phyloP scores from a whole-genome alignment of 2,113 vertebrate genomes.

The Anoura caudifer region DNA sequence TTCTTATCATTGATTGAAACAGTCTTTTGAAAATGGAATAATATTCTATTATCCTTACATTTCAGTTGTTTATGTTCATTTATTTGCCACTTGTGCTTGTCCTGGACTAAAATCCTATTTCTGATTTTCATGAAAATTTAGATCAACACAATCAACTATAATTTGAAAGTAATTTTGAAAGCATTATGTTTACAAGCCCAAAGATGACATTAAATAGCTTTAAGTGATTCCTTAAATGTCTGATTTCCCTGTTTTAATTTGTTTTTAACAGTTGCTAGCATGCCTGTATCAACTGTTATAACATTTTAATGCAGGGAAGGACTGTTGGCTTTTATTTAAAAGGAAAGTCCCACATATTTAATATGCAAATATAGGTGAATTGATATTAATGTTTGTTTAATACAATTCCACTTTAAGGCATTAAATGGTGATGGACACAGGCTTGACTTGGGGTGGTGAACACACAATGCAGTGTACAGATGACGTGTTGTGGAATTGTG shows the following conservation, averaged over 20 bases:
- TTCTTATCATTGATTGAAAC: background rate
- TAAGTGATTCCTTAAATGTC: background rate
- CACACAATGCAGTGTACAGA: no score
- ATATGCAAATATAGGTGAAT: background rate
- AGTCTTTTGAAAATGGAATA: background rate
- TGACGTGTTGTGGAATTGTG: no score
- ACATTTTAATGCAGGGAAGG: background rate
- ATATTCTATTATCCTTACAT: background rate
- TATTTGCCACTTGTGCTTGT: background rate
- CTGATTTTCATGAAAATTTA: background rate
- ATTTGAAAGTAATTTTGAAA: background rate
- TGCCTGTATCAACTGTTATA: background rate
- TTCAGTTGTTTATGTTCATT: background rate
- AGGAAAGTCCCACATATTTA: background rate
- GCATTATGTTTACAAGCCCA: background rate
- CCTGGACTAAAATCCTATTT: background rate
- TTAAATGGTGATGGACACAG: no score
- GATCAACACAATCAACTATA: background rate
- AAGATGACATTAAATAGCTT: background rate
- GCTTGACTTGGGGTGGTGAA: no score
- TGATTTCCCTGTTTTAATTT: background rate
- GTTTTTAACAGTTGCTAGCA: background rate
- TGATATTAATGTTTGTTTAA: slow-evolving; percentile 26
- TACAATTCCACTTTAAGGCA: background rate
- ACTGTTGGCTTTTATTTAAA: background rate